Evolutionary conservation across 2,113 vertebrate species (phyloP).

Genomic region (Uropsilus gracilis): DNA sequence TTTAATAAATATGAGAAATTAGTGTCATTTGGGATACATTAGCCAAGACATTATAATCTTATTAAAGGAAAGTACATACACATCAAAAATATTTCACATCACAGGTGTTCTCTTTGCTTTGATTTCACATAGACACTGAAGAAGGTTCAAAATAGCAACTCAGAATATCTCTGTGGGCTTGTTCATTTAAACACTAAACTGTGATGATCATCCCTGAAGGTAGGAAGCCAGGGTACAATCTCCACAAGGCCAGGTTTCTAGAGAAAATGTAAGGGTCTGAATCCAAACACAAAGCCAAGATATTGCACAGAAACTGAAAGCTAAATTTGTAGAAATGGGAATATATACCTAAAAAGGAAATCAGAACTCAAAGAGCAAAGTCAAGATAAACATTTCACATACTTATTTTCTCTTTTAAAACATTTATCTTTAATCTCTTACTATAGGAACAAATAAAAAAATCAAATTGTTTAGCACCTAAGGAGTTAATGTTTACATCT

Average conservation of each 20-base stretch:
- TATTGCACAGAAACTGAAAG: background rate
- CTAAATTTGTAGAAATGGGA: background rate
- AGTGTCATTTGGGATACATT: background rate
- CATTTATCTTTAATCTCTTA: background rate
- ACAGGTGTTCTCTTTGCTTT: background rate
- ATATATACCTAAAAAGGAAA: background rate
- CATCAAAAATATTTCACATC: background rate
- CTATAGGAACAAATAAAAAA: background rate
- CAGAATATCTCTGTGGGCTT: too few relatives aligned
- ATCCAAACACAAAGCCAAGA: background rate
- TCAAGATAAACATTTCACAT: accelerated
- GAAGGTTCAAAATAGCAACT: background rate
- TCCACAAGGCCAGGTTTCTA: background rate
- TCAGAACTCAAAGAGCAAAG: background rate
- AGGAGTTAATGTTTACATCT: background rate
- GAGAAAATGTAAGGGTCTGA: background rate
- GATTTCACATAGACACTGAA: background rate
- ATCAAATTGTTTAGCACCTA: background rate
- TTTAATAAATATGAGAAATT: background rate
- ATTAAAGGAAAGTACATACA: background rate
- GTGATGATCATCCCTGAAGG: background rate
- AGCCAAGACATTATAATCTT: background rate
- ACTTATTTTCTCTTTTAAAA: background rate
- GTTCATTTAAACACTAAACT: background rate
- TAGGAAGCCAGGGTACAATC: background rate